These are phyloP conservation scores for Apis dorsata DNA, from an alignment of 1,140 invertebrate genomes.

Conservation along the genomic window DNA sequence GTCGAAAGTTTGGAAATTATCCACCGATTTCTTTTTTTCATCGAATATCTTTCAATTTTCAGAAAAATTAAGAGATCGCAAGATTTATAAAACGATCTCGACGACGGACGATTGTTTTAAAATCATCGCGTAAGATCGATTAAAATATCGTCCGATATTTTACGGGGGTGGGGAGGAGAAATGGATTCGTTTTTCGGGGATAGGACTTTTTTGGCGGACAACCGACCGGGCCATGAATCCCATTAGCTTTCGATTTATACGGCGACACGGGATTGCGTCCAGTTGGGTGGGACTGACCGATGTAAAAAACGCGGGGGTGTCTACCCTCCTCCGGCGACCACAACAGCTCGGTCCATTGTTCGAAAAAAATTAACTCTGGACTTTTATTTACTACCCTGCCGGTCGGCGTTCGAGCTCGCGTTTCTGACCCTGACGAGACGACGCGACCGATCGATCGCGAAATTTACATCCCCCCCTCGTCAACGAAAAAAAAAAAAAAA, in stretches of 20 bases:
- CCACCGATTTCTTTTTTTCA: too few species aligned
- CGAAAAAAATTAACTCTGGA: constrained; percentile 68
- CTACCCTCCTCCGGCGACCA: constrained; percentile 49
- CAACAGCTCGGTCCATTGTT: constrained; percentile 61
- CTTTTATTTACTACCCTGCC: constrained; percentile 63
- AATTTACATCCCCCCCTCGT: constrained; percentile 41
- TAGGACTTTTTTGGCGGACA: neutral
- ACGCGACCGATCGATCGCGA: constrained; percentile 50
- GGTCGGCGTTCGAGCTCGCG: constrained; percentile 35
- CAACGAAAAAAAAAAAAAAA: neutral
- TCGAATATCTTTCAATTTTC: too few species aligned
- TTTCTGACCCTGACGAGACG: constrained; percentile 52
- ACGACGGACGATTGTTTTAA: too few species aligned
- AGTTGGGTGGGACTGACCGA: constrained; percentile 52
- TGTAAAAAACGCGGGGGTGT: constrained; percentile 54
- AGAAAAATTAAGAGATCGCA: too few species aligned
- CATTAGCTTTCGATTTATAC: constrained; percentile 61
- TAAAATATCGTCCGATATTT: neutral
- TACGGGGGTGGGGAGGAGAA: neutral
- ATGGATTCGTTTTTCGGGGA: neutral
- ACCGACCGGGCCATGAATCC: constrained; percentile 36
- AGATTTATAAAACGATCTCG: too few species aligned
- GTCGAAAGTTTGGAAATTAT: too few species aligned
- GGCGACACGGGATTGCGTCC: constrained; percentile 59
- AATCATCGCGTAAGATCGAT: too few species aligned